Evolutionary conservation across 2,888 invertebrate genomes (phyloP).

Genomic region (Spodoptera picta): DNA sequence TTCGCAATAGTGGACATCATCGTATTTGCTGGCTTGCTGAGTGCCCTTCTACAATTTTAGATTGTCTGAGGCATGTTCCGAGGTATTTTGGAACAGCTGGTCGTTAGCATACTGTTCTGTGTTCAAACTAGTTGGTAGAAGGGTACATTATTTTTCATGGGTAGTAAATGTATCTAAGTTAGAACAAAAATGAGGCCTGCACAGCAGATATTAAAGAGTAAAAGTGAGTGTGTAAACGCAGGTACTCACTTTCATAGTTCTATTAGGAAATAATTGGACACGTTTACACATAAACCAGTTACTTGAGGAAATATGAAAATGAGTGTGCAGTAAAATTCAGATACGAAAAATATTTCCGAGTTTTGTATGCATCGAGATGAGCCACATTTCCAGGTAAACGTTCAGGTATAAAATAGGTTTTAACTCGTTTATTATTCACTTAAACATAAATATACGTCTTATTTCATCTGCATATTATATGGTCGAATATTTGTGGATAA

Average conservation of each 20-base stretch:
- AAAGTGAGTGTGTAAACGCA: too few relatives aligned
- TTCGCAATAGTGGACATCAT: constrained; percentile 54
- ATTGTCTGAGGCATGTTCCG: constrained; percentile 35
- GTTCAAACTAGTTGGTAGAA: neutral
- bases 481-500: constrained; percentile 44
- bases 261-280: too few relatives aligned
- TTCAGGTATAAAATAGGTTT: constrained; percentile 14
- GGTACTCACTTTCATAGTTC: too few relatives aligned
- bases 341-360: constrained; percentile 7
- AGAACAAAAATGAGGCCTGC: too few relatives aligned
- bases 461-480: constrained; percentile 46
- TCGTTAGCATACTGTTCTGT: constrained; percentile 39
- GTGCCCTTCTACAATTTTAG: constrained; percentile 51
- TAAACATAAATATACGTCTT: constrained; percentile 27
- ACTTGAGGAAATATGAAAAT: constrained; percentile 1
- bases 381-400: constrained; percentile 21
- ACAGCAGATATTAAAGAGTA: too few relatives aligned
- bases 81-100: constrained; percentile 34
- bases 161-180: too few relatives aligned
- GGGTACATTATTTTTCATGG: too few relatives aligned
- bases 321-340: neutral
- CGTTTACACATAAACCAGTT: too few relatives aligned
- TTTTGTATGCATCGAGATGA: constrained; percentile 25
- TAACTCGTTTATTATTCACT: constrained; percentile 21
- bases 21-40: constrained; percentile 59